Percentiles rank a stretch among this genome's conserved stretches.
These are phyloP conservation scores for Clistopyga incitator DNA, from an alignment of 2,888 invertebrate species.

Conservation along the genomic window DNA sequence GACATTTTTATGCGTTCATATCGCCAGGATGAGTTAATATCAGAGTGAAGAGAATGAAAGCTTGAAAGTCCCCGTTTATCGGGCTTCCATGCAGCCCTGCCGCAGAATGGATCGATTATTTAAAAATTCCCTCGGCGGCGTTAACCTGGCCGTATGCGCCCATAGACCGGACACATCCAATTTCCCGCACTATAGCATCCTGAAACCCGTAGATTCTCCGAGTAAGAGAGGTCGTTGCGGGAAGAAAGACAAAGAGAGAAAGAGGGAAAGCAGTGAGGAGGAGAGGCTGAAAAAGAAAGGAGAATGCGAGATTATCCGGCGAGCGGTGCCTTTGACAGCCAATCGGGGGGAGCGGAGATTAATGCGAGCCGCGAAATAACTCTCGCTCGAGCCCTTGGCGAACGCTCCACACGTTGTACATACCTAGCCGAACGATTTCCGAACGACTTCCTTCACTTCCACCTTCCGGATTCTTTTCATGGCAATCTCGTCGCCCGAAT, in stretches of 20 bases:
- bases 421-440: constrained; percentile 45
- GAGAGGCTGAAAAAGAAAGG: constrained; percentile 60
- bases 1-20: constrained; percentile 31
- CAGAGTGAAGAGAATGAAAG: constrained; percentile 47
- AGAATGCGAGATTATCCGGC: constrained; percentile 69
- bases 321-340: constrained; percentile 71
- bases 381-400: constrained; percentile 60
- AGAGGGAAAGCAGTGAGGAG: constrained; percentile 14
- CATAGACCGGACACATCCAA: constrained; percentile 65
- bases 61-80: constrained; percentile 44
- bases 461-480: not conserved
- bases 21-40: constrained; percentile 22
- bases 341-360: constrained; percentile 72
- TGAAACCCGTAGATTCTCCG: constrained; percentile 58
- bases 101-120: constrained; percentile 59
- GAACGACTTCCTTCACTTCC: constrained; percentile 1
- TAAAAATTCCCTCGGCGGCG: constrained; percentile 53
- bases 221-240: constrained; percentile 50
- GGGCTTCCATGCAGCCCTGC: constrained; percentile 18
- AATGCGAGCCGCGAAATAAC: constrained; percentile 71
- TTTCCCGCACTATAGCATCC: constrained; percentile 62
- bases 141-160: constrained; percentile 45
- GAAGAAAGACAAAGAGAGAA: constrained; percentile 36
- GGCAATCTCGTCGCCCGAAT: not conserved
- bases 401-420: constrained; percentile 51